Percentiles rank a stretch among this genome's conserved stretches.
phyloP scores from a whole-genome alignment of 2,113 vertebrate species.

The Oreochromis aureus region DNA sequence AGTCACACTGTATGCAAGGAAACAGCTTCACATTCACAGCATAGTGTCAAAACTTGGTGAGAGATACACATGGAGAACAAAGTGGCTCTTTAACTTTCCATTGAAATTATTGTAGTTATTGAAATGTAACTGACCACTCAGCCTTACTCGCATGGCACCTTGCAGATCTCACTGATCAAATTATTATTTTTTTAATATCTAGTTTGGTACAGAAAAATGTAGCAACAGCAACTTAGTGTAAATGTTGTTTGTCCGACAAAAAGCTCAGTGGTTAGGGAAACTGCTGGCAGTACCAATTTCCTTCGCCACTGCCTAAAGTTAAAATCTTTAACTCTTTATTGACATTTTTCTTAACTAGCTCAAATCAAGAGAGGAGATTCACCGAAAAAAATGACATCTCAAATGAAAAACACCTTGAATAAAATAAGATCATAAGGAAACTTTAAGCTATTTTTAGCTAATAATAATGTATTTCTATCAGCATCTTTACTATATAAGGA shows the following conservation, averaged over 20 bases:
- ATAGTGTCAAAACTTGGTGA: background rate
- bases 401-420: background rate
- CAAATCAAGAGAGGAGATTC: background rate
- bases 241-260: background rate
- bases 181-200: background rate
- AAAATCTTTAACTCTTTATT: background rate
- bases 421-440: background rate
- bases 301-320: background rate
- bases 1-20: background rate
- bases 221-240: background rate
- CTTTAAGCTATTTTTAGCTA: accelerated
- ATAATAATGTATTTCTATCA: background rate
- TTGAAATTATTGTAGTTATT: background rate
- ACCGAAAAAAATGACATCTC: background rate
- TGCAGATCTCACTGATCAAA: accelerated
- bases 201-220: background rate
- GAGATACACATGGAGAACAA: accelerated
- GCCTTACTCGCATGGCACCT: background rate
- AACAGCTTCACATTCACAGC: accelerated
- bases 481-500: background rate
- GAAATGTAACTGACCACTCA: background rate
- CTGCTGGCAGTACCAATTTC: background rate
- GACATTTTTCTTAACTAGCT: too few relatives aligned
- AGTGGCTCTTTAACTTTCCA: background rate
- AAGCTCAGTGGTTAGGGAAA: background rate